Conservation (phyloP, 2,888 invertebrate genomes). For the Sphaerophoria taeniata region DNA sequence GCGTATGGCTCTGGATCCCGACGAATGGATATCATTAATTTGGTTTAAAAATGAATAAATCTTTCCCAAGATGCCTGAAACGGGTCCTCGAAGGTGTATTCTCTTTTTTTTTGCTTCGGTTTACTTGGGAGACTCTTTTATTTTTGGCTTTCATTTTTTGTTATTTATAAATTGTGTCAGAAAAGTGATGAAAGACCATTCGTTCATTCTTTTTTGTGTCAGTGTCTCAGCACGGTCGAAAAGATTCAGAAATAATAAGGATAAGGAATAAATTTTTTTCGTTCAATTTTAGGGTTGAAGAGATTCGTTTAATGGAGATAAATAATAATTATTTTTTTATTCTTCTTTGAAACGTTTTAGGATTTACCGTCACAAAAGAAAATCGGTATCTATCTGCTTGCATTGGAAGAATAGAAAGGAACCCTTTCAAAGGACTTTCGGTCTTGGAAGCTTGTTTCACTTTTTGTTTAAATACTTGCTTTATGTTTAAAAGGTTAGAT, state of each 20-base stretch:
- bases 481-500: too few species aligned
- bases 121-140: background rate
- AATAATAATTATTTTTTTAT: too few species aligned
- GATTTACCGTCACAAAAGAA: too few species aligned
- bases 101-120: too few species aligned
- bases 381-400: too few species aligned
- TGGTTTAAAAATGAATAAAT: conserved; percentile 34
- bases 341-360: too few species aligned
- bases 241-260: background rate
- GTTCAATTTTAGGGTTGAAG: background rate
- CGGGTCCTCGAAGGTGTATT: too few species aligned
- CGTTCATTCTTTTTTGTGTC: conserved; percentile 10
- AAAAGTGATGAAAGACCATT: conserved; percentile 14
- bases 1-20: background rate
- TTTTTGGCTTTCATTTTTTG: background rate
- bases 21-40: conserved; percentile 30
- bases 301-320: too few species aligned
- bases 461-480: too few species aligned
- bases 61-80: background rate
- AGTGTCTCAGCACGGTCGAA: conserved; percentile 3
- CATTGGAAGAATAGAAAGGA: too few species aligned
- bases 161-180: conserved; percentile 11
- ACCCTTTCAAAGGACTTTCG: too few species aligned
- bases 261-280: background rate
- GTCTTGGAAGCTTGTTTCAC: too few species aligned